Conservation (phyloP, 2,888 invertebrate genomes). For the Mesoligia furuncula region DNA sequence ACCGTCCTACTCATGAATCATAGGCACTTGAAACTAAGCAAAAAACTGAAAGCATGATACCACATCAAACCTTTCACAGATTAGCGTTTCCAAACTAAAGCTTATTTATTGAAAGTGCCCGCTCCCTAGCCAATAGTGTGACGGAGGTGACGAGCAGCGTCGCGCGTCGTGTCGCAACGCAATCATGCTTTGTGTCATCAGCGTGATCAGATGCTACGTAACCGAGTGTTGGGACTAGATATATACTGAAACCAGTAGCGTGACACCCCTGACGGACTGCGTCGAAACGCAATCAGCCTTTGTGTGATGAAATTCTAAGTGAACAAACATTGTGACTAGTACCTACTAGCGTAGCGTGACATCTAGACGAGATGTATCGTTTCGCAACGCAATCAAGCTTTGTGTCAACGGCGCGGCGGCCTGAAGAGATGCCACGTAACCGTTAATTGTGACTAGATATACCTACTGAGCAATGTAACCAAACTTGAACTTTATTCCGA, state of each 20-base stretch:
- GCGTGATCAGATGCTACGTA: slow-evolving; percentile 31
- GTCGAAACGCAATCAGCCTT: slow-evolving; percentile 29
- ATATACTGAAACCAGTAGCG: slow-evolving; percentile 3
- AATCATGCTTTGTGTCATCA: slow-evolving; percentile 54
- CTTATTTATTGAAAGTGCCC: slow-evolving; percentile 40
- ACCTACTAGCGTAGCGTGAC: slow-evolving; percentile 4
- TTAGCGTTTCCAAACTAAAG: slow-evolving; percentile 13
- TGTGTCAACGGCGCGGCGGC: slow-evolving; percentile 12
- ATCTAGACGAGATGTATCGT: background rate
- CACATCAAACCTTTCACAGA: slow-evolving; percentile 12
- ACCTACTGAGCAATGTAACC: background rate
- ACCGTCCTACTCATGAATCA: background rate
- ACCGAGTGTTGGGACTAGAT: slow-evolving; percentile 1
- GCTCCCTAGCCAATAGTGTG: slow-evolving; percentile 16
- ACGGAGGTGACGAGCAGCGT: slow-evolving; percentile 29
- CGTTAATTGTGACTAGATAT: background rate
- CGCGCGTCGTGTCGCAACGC: slow-evolving; percentile 27
- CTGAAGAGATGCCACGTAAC: slow-evolving; percentile 5
- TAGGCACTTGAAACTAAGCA: background rate
- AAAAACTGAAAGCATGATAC: background rate
- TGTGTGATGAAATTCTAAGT: slow-evolving; percentile 21
- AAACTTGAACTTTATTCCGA: background rate
- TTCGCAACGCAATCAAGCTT: slow-evolving; percentile 20
- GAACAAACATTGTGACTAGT: background rate
- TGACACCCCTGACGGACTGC: slow-evolving; percentile 8